A percentile compares a stretch with the other conserved stretches of the same genome.
Conservation (phyloP, 1,140 invertebrate species). For the Calephelis nemesis region DNA sequence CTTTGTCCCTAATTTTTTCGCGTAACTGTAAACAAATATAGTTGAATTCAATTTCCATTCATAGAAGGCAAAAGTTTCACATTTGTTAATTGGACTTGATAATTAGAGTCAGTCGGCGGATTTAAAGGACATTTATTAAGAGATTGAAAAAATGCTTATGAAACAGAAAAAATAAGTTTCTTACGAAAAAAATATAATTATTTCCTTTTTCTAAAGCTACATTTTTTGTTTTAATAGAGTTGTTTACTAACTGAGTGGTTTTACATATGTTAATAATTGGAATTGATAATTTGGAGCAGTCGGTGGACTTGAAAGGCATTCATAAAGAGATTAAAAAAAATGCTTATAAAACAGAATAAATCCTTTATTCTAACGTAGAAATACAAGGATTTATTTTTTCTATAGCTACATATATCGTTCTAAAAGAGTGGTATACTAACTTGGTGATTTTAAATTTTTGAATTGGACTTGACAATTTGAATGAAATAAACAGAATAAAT, state of each 20-base stretch:
- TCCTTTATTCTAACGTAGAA: too few relatives aligned
- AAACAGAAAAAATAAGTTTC: too few relatives aligned
- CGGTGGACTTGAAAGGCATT: constrained; percentile 29
- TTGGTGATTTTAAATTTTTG: constrained; percentile 53
- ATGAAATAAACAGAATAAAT: not conserved
- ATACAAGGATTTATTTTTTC: too few relatives aligned
- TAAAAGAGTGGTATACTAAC: constrained; percentile 35
- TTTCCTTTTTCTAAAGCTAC: not conserved
- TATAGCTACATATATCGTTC: constrained; percentile 33
- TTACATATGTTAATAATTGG: constrained; percentile 57
- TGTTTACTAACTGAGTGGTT: constrained; percentile 43
- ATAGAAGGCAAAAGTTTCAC: constrained; percentile 47
- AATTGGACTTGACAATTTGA: constrained; percentile 53
- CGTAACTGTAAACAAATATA: constrained; percentile 22
- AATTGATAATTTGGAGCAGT: constrained; percentile 45
- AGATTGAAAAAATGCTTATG: constrained; percentile 1
- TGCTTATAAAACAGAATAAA: too few relatives aligned
- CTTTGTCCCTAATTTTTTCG: not conserved
- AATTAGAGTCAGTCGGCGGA: constrained; percentile 42
- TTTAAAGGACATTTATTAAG: constrained; percentile 26
- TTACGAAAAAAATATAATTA: too few relatives aligned
- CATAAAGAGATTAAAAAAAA: not conserved
- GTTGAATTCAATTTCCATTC: too few relatives aligned
- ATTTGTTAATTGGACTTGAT: constrained; percentile 57
- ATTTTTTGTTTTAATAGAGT: constrained; percentile 44